A percentile compares a stretch with the other conserved stretches of the same genome.
Evolutionary conservation across 2,888 invertebrate species (phyloP).

Genomic region (Cheilosia soror): DNA sequence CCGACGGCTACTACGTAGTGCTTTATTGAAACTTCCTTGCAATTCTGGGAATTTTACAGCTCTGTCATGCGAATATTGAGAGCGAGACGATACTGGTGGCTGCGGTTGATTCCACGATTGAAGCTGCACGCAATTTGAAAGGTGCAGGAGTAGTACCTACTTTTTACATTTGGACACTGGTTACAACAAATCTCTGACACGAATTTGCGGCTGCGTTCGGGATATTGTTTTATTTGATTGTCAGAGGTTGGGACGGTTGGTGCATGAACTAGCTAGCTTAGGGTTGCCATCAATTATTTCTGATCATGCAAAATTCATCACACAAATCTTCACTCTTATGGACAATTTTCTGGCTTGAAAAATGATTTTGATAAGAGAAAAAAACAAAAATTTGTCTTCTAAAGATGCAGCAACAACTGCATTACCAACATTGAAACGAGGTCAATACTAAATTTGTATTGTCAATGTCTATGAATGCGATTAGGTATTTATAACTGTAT

Average conservation of each 20-base stretch:
- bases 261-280: neutral
- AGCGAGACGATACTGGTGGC: conserved; percentile 46
- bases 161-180: conserved; percentile 32
- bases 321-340: no score
- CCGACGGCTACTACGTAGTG: conserved; percentile 28
- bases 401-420: no score
- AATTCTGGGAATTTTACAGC: conserved; percentile 58
- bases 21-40: conserved; percentile 56
- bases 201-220: conserved; percentile 59
- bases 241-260: conserved; percentile 13
- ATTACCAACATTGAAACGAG: no score
- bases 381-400: no score
- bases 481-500: no score
- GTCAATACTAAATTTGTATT: no score
- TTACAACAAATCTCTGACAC: conserved; percentile 60
- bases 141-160: conserved; percentile 34
- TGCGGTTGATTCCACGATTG: conserved; percentile 40
- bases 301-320: neutral
- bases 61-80: conserved; percentile 69
- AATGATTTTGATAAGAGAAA: no score
- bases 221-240: conserved; percentile 13
- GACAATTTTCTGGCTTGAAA: no score
- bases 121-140: conserved; percentile 70
- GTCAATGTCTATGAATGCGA: no score
- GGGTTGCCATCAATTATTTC: conserved; percentile 41